phyloP scores from a whole-genome alignment of 2,797 vertebrate species.

The Melopsittacus undulatus region DNA sequence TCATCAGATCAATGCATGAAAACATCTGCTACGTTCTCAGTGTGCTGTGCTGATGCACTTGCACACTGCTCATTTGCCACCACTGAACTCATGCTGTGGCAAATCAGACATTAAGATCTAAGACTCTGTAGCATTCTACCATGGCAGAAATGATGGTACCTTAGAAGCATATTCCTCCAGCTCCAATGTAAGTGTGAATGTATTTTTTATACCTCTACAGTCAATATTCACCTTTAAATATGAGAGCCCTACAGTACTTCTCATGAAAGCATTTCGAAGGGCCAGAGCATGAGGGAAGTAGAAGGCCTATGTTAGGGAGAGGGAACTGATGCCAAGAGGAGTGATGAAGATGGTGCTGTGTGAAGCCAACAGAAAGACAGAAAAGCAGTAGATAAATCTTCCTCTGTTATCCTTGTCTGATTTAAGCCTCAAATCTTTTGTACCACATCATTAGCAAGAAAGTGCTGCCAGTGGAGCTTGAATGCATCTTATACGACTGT shows the following conservation, averaged over 20 bases:
- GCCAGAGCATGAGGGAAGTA: not conserved
- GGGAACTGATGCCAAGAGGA: not conserved
- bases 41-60: not conserved
- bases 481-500: accelerated
- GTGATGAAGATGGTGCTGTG: not conserved
- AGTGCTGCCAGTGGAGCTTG: not conserved
- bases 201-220: not conserved
- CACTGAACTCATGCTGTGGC: not conserved
- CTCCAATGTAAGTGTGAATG: not conserved
- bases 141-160: not conserved
- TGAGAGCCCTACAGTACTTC: not conserved
- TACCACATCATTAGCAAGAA: not conserved
- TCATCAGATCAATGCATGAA: not conserved
- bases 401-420: not conserved
- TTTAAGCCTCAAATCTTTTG: not conserved
- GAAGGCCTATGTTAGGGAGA: not conserved
- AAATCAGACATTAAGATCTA: slow-evolving; percentile 5
- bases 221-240: not conserved
- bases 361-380: not conserved
- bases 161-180: not conserved
- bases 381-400: not conserved
- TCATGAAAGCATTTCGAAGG: not conserved
- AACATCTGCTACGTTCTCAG: not conserved
- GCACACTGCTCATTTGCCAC: not conserved
- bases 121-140: not conserved